Conservation (phyloP, 2,888 invertebrate species). For the Zaprionus bogoriensis region DNA sequence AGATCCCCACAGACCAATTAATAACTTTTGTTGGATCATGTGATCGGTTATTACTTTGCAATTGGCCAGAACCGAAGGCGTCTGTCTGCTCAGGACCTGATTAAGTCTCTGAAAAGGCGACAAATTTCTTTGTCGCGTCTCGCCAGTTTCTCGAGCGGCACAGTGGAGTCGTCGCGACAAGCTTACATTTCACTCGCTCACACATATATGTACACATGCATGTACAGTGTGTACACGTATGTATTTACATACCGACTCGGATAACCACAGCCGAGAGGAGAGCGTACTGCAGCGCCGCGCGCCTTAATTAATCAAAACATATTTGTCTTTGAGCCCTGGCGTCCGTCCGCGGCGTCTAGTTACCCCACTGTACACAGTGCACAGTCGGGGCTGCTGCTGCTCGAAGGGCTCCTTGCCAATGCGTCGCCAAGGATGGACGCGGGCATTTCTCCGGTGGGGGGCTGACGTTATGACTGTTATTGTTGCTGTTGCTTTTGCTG, state of each 20-base stretch:
- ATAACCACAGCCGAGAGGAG: neutral
- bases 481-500: slow-evolving; percentile 46
- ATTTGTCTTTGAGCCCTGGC: slow-evolving; percentile 1
- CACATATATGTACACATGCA: neutral
- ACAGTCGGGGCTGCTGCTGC: slow-evolving; percentile 29
- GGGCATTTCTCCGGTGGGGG: slow-evolving; percentile 32
- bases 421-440: slow-evolving; percentile 56
- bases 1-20: no score
- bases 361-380: slow-evolving; percentile 33
- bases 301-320: slow-evolving; percentile 16
- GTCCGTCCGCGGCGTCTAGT: neutral
- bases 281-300: neutral
- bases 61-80: slow-evolving; percentile 29
- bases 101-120: slow-evolving; percentile 41
- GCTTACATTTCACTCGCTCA: neutral
- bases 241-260: neutral
- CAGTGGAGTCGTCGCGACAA: slow-evolving; percentile 19
- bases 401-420: slow-evolving; percentile 54
- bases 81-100: slow-evolving; percentile 33
- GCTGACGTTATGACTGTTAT: slow-evolving; percentile 58
- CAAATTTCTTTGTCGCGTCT: slow-evolving; percentile 38
- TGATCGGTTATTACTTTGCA: slow-evolving; percentile 41
- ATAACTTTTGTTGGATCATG: slow-evolving; percentile 1
- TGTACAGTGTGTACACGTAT: neutral
- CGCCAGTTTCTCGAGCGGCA: slow-evolving; percentile 25